phyloP scores from a whole-genome alignment of 2,888 invertebrate genomes.

The Uloborus plumipes region DNA sequence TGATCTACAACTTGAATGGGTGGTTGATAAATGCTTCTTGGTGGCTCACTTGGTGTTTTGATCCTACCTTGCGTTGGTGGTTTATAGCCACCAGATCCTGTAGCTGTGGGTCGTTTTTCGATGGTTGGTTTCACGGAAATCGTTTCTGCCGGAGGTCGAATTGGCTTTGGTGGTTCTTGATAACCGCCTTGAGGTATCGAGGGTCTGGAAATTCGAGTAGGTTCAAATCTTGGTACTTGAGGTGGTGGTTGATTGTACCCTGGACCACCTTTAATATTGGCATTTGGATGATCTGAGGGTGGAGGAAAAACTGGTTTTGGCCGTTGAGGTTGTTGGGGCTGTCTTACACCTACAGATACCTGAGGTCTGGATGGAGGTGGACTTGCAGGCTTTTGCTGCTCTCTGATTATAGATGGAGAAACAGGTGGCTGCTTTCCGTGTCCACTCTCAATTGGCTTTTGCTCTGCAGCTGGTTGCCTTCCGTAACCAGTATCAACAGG shows the following conservation, averaged over 20 bases:
- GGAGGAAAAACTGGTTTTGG: constrained; percentile 53
- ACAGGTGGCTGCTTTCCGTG: constrained; percentile 35
- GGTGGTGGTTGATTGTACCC: constrained; percentile 59
- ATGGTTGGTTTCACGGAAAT: constrained; percentile 15
- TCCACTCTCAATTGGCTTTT: constrained; percentile 17
- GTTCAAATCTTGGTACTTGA: constrained; percentile 50
- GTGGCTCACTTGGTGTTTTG: constrained; percentile 58
- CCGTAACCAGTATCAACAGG: constrained; percentile 1
- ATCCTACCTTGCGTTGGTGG: constrained; percentile 28
- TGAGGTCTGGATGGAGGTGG: constrained; percentile 45
- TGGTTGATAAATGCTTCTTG: constrained; percentile 41
- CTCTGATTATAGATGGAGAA: constrained; percentile 43
- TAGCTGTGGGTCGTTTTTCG: constrained; percentile 23
- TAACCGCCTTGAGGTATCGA: constrained; percentile 47
- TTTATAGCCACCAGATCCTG: constrained; percentile 44
- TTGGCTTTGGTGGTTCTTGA: constrained; percentile 14
- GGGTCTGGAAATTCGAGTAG: constrained; percentile 37
- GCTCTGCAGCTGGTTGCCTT: constrained; percentile 2
- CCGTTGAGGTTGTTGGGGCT: constrained; percentile 29
- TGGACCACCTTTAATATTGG: constrained; percentile 59
- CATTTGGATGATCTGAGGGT: constrained; percentile 53
- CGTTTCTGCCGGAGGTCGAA: constrained; percentile 13
- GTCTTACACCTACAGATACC: constrained; percentile 31
- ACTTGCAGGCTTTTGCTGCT: constrained; percentile 46
- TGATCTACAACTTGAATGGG: constrained; percentile 55